A percentile compares a stretch with the other conserved stretches of the same genome.
Evolutionary conservation across 2,888 invertebrate genomes (phyloP).

Genomic region (Scaptodrosophila latifasciaeformis): DNA sequence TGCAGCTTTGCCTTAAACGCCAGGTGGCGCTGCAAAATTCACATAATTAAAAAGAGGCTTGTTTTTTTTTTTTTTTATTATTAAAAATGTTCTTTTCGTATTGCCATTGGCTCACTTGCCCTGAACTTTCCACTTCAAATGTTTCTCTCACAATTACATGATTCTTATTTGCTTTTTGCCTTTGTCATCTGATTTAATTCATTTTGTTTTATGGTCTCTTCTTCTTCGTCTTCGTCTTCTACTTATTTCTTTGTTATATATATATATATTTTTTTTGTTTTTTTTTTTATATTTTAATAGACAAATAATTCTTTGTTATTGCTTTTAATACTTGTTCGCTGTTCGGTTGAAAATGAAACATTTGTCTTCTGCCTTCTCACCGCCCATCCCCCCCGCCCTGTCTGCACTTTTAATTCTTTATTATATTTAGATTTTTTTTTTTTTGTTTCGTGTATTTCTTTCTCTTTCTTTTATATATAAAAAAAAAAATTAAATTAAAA

Average conservation of each 20-base stretch:
- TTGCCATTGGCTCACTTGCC: constrained; percentile 57
- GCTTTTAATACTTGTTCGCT: constrained; percentile 1
- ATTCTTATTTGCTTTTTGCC: constrained; percentile 3
- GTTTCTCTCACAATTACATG: no score
- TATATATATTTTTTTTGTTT: constrained; percentile 35
- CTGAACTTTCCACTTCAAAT: no score
- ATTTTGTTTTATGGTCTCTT: not conserved
- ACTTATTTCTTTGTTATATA: constrained; percentile 6
- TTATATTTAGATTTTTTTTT: not conserved
- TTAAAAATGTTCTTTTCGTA: constrained; percentile 55
- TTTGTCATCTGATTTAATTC: constrained; percentile 6
- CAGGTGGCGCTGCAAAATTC: no score
- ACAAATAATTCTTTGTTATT: constrained; percentile 12
- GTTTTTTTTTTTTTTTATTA: constrained; percentile 53
- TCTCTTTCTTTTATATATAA: not conserved
- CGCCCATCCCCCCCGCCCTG: no score
- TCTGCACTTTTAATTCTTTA: not conserved
- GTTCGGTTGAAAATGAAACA: not conserved
- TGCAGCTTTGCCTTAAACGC: no score
- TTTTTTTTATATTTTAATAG: constrained; percentile 27
- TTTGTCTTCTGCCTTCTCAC: no score
- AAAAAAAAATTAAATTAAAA: not conserved
- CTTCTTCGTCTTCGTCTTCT: constrained; percentile 5
- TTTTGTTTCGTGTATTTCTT: no score
- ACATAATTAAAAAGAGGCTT: no score